These are phyloP conservation scores for Montifringilla adamsi DNA, from an alignment of 2,113 vertebrate species.

Conservation along the genomic window DNA sequence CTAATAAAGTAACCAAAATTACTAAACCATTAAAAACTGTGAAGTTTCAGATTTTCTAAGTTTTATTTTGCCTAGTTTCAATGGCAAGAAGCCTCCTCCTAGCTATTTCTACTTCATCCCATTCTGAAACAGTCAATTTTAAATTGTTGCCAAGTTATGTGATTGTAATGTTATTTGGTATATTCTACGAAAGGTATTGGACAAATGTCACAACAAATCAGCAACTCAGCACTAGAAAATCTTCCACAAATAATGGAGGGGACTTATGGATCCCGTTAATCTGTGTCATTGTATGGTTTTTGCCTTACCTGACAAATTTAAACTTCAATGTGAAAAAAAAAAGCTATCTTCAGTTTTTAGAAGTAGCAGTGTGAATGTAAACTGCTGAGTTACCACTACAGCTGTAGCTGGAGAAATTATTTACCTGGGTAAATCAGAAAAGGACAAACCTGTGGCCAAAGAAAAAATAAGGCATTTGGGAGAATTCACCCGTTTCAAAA, in stretches of 20 bases:
- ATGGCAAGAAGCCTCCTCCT: not conserved
- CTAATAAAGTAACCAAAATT: not conserved
- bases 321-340: not conserved
- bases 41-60: not conserved
- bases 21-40: not conserved
- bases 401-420: not conserved
- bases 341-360: not conserved
- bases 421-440: not conserved
- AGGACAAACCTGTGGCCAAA: not conserved
- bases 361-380: not conserved
- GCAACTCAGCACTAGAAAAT: not conserved
- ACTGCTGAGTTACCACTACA: not conserved
- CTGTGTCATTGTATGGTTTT: not conserved
- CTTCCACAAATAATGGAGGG: not conserved
- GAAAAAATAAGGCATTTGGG: not conserved
- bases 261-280: not conserved
- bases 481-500: not conserved
- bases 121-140: not conserved
- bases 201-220: not conserved
- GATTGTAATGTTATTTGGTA: not conserved
- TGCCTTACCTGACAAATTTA: not conserved
- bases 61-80: not conserved
- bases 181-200: not conserved
- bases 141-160: not conserved
- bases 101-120: not conserved